Base-by-base conservation (phyloP, 2,888 invertebrate species). In the Entomobrya multifasciata region DNA sequence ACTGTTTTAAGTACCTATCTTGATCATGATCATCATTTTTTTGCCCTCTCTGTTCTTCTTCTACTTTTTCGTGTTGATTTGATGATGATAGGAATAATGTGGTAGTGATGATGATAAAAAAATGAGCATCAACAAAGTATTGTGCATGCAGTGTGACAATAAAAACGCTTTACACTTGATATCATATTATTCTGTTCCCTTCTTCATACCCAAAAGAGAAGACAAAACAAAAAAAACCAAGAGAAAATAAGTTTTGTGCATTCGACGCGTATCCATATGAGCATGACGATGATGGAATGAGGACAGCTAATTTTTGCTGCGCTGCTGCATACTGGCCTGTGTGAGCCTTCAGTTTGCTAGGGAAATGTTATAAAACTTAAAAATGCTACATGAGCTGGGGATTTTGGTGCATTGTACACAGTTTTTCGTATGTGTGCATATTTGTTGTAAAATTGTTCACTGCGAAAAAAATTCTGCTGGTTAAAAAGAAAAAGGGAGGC, bases 61-160 rank as follows among this genome's bases (percentile, higher is more conserved):
- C 36, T 65, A n/a, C 62, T 62, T 36, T 36, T 36, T 36, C 36
- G 8, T 36, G 36, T 6, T 36, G 36, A 36, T 36, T 36, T 62
- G 11, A 62, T 62, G 65, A 44, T 15, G 25, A 62, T 36, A 4
- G 60, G n/a, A 55, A 55, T n/a, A 55, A 20, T n/a, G 20, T 6
- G 55, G n/a, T 13, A 1, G 65, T 17, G 65, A 65, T 17, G 36
- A 30, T 17, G 65, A 36, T 20, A 22, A 44, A 13, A 67, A 44
- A 67, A 67, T 67, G 67, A 15, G 67, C 67, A 20, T 41, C 67
- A 67, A 67, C 67, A 67, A 8, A 27, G 17, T 67, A 44, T 67
- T 74, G 74, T 27, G 25, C 74, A 74, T 52, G 27, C 27, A 17
- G 36, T 80, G 79, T 80, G 79, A 80, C 79, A 80, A 67, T 67